Conservation (phyloP, 37 sponge, comb jelly and placozoan species). For the Lycopodina hypogea region DNA sequence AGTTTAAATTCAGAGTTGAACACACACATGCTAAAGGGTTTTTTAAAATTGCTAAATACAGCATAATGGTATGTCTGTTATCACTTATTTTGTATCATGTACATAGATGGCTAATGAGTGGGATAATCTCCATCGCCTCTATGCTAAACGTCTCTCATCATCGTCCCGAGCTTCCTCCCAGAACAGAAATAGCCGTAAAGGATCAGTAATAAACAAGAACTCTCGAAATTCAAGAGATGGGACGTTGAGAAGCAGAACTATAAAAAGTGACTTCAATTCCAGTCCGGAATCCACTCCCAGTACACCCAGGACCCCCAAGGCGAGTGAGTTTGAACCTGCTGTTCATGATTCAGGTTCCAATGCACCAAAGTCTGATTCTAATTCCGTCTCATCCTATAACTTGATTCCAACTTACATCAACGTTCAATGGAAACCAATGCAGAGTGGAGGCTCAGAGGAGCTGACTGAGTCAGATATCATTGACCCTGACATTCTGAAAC, state of each 20-base stretch:
- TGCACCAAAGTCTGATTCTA: neutral
- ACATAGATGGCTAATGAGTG: slow-evolving; percentile 40
- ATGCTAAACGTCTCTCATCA: slow-evolving; percentile 6
- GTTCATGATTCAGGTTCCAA: neutral
- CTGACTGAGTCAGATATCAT: neutral
- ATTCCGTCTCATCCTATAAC: neutral
- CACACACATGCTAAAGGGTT: no score
- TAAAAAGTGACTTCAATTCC: neutral
- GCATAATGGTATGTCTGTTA: no score
- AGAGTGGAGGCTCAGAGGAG: neutral
- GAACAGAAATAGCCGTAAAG: neutral
- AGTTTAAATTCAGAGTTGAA: no score
- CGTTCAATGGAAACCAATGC: neutral
- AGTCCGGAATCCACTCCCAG: neutral
- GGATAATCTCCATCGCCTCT: slow-evolving; percentile 23
- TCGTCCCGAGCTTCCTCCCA: neutral
- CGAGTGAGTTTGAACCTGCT: neutral
- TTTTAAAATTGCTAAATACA: no score
- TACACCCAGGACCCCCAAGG: neutral
- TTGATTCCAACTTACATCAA: slow-evolving; percentile 13
- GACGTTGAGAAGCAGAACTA: neutral
- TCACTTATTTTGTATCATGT: neutral
- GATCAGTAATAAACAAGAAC: neutral
- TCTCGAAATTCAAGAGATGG: neutral
- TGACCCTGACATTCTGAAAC: slow-evolving; percentile 18